Evolutionary conservation across 2,113 vertebrate species (phyloP), one percentile per base, ranked within the genome.

Genomic region (Boulengeromyrus knoepffleri): DNA sequence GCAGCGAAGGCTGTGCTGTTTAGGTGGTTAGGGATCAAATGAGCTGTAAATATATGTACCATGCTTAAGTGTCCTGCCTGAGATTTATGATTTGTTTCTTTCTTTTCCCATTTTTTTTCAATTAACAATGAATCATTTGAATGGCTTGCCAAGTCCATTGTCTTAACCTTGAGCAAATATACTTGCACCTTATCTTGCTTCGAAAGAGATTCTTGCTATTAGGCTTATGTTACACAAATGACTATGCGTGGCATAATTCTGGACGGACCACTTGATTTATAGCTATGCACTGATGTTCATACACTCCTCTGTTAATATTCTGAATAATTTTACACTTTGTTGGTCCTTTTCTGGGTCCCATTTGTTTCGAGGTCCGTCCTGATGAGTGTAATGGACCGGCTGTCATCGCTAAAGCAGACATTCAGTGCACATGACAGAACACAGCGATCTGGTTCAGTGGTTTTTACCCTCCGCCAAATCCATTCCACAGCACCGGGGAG

Each of bases 241-340:
- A 86, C n/a, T 50, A n/a, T 86, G 4, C 21, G 27, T 47, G 21
- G 45, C n/a, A 50, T 50, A 49, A 50, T 86, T 24, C 19, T 47
- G 84, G n/a, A 50, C 27, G 84, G 45, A 50, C 12, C 24, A 49
- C 84, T 86, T 86, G 74, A 15, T 80, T 80, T 80, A 80, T 80
- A 27, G 36, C 36, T 80, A 42, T 6, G 5, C 74, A 39, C 15
- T 15, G 31, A 36, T 80, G 5, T 42, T 17, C 84, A 49, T 31
- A 49, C 45, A 47, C 84, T 50, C 47, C 46, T 24, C 47, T 15
- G 47, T 27, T 50, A 46, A 86, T 49, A 46, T 47, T 50, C n/a
- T 12, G 84, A 86, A 86, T 86, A 86, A 86, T 86, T 86, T 86
- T 86, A 86, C 47, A 86, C 46, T 50, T 47, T 86, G 84, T 47